Conservation (phyloP, 2,888 invertebrate species). For the Saturnia pavonia region DNA sequence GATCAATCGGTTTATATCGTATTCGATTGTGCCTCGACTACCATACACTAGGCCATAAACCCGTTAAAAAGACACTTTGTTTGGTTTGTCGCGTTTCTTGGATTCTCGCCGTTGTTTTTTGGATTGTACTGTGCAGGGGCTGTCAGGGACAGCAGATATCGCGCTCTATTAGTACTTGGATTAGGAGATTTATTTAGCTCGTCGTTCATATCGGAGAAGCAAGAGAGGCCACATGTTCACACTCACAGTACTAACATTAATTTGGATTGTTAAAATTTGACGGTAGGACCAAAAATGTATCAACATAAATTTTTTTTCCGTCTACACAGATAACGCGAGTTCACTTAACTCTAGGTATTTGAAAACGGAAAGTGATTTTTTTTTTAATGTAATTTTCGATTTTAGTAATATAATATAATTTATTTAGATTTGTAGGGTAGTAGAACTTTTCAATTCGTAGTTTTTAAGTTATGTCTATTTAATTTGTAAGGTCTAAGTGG, state of each 20-base stretch:
- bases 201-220: neutral
- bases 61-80: no score
- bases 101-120: no score
- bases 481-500: slow-evolving; percentile 6
- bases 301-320: neutral
- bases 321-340: neutral
- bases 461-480: slow-evolving; percentile 16
- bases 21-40: no score
- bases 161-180: no score
- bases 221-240: neutral
- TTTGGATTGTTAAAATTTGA: neutral
- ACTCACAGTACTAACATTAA: neutral
- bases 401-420: neutral
- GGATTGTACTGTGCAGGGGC: no score
- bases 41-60: no score
- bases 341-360: neutral
- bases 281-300: neutral
- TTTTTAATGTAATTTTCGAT: neutral
- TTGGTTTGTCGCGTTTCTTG: no score
- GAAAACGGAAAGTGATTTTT: neutral
- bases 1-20: no score
- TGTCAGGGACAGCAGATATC: no score
- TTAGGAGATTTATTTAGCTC: neutral
- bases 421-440: neutral
- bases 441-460: slow-evolving; percentile 2